Evolutionary conservation across 2,888 invertebrate genomes (phyloP).

Genomic region (Diabrotica balteata): DNA sequence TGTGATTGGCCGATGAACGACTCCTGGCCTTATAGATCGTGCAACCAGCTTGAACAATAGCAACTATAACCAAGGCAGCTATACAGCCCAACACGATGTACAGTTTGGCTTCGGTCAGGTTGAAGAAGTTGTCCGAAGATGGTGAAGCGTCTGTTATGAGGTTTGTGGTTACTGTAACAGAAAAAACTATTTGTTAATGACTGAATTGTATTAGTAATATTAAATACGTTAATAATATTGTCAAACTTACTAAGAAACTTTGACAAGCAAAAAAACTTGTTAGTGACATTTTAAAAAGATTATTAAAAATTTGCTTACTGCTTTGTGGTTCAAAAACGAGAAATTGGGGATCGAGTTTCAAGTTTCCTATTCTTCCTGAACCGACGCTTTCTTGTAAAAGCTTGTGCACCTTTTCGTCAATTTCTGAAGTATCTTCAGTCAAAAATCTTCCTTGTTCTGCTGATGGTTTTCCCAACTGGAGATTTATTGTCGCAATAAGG

Average conservation of each 20-base stretch:
- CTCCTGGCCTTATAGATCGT: constrained; percentile 77
- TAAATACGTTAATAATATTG: too few relatives aligned
- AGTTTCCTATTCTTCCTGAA: constrained; percentile 77
- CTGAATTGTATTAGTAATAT: too few relatives aligned
- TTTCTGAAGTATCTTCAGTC: constrained; percentile 46
- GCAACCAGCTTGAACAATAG: constrained; percentile 83
- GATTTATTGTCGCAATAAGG: constrained; percentile 77
- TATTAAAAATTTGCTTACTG: constrained; percentile 64
- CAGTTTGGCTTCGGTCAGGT: constrained; percentile 74
- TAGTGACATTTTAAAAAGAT: too few relatives aligned
- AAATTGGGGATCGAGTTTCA: constrained; percentile 83
- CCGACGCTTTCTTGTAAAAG: constrained; percentile 75
- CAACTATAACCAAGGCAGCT: constrained; percentile 78
- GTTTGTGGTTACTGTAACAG: constrained; percentile 64
- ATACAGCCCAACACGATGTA: constrained; percentile 86
- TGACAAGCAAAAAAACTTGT: too few relatives aligned
- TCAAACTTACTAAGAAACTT: too few relatives aligned
- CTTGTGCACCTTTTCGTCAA: constrained; percentile 60
- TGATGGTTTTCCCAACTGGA: constrained; percentile 76
- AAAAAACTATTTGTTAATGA: background rate
- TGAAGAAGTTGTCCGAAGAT: constrained; percentile 65
- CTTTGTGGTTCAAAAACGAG: constrained; percentile 75
- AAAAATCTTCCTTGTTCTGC: constrained; percentile 68
- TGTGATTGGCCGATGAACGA: constrained; percentile 67
- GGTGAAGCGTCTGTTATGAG: constrained; percentile 59